These are phyloP conservation scores for Coccyzus lansbergi DNA, from an alignment of 2,797 vertebrate genomes.

Conservation along the genomic window DNA sequence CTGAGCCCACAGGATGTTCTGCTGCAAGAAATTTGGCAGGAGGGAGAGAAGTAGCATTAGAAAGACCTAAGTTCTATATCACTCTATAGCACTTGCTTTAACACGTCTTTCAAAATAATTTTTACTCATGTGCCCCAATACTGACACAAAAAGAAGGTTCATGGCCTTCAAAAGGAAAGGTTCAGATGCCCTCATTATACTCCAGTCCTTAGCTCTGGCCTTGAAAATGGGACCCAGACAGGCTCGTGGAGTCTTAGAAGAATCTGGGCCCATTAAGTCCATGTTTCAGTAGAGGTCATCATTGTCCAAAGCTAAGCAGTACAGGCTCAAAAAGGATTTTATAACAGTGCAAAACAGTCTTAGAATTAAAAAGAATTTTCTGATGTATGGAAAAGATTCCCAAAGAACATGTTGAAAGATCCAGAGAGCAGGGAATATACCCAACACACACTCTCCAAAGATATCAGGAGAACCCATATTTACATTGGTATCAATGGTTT, in stretches of 20 bases:
- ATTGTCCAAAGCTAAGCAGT: neutral
- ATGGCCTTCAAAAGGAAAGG: neutral
- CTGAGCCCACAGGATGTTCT: neutral
- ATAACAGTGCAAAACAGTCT: neutral
- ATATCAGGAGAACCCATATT: neutral
- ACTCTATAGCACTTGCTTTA: neutral
- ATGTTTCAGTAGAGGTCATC: neutral
- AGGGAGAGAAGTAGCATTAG: neutral
- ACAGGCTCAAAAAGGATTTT: neutral
- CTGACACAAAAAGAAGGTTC: neutral
- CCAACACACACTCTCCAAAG: accelerated
- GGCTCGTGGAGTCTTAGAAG: neutral
- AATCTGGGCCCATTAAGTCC: neutral
- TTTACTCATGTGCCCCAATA: neutral
- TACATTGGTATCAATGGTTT: neutral
- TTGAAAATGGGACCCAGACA: neutral
- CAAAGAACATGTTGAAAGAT: neutral
- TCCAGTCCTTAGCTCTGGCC: neutral
- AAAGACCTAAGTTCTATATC: neutral
- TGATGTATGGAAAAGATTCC: neutral
- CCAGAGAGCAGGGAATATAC: neutral
- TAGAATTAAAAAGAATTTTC: neutral
- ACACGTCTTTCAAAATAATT: neutral
- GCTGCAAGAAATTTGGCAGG: neutral
- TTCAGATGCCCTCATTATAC: neutral